Percentiles rank a stretch among this genome's conserved stretches.
These are phyloP conservation scores for Macaria notata DNA, from an alignment of 2,888 invertebrate genomes.

Conservation along the genomic window DNA sequence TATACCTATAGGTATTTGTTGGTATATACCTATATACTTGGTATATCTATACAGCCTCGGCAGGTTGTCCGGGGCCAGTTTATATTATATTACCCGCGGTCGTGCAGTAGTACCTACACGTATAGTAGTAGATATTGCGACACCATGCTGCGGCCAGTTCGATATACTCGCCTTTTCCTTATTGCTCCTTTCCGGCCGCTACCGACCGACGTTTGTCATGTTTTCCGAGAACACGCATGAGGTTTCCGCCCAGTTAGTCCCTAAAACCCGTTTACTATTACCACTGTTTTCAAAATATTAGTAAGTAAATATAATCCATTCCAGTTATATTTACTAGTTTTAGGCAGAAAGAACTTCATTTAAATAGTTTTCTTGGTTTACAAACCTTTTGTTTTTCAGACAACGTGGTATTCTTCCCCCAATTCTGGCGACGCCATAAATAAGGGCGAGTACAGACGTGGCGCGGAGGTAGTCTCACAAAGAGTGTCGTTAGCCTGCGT, in stretches of 20 bases:
- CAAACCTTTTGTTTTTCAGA: constrained; percentile 11
- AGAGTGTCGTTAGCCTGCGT: constrained; percentile 58
- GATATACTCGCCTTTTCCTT: constrained; percentile 44
- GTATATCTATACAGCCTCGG: no score
- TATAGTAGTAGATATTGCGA: constrained; percentile 56
- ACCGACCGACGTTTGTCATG: constrained; percentile 19
- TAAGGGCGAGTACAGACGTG: constrained; percentile 45
- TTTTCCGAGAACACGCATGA: neutral
- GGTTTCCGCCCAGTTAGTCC: no score
- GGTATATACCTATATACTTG: no score
- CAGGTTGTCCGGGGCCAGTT: constrained; percentile 39
- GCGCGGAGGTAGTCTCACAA: constrained; percentile 47
- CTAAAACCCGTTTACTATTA: no score
- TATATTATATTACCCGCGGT: constrained; percentile 55
- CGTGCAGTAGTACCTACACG: constrained; percentile 54
- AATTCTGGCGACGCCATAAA: constrained; percentile 50
- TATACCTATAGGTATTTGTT: no score
- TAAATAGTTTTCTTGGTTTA: no score
- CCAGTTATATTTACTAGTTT: no score
- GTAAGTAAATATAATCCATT: no score
- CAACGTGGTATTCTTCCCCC: constrained; percentile 9
- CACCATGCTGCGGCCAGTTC: constrained; percentile 43
- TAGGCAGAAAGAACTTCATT: no score
- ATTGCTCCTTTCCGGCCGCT: constrained; percentile 41
- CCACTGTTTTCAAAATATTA: no score